Evolutionary conservation across 2,797 vertebrate species (phyloP).

Genomic region (Mycteria americana): DNA sequence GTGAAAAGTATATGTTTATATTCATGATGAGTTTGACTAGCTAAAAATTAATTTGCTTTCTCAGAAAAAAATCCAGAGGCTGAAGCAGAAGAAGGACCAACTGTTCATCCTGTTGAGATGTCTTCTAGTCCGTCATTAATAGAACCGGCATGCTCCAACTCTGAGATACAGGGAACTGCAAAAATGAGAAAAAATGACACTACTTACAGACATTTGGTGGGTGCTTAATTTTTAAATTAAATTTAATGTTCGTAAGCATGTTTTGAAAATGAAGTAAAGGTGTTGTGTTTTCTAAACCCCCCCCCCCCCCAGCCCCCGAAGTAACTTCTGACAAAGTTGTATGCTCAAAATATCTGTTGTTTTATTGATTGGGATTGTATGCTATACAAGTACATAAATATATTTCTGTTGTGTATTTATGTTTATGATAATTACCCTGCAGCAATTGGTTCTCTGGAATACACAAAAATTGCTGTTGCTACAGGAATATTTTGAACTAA

Average conservation of each 20-base stretch:
- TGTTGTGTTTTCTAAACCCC: not conserved
- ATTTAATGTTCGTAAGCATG: not conserved
- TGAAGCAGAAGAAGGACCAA: slow-evolving; percentile 6
- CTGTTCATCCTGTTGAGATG: not conserved
- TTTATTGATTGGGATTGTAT: not conserved
- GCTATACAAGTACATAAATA: not conserved
- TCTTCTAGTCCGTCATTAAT: not conserved
- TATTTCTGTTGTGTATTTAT: not conserved
- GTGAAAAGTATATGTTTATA: not conserved
- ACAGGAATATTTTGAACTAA: not conserved
- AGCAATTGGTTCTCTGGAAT: not conserved
- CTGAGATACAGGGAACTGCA: not conserved
- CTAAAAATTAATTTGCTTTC: not conserved
- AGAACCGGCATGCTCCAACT: not conserved
- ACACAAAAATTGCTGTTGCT: not conserved
- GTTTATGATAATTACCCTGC: not conserved
- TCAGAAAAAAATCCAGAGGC: slow-evolving; percentile 31
- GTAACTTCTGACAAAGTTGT: not conserved
- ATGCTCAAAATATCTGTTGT: not conserved
- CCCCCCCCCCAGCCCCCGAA: not conserved
- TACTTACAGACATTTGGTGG: not conserved
- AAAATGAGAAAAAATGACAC: not conserved
- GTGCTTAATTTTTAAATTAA: not conserved
- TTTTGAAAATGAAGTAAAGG: not conserved
- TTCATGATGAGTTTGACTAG: not conserved